Evolutionary conservation across 2,113 vertebrate genomes (phyloP).

Genomic region (Oryzias woworae): DNA sequence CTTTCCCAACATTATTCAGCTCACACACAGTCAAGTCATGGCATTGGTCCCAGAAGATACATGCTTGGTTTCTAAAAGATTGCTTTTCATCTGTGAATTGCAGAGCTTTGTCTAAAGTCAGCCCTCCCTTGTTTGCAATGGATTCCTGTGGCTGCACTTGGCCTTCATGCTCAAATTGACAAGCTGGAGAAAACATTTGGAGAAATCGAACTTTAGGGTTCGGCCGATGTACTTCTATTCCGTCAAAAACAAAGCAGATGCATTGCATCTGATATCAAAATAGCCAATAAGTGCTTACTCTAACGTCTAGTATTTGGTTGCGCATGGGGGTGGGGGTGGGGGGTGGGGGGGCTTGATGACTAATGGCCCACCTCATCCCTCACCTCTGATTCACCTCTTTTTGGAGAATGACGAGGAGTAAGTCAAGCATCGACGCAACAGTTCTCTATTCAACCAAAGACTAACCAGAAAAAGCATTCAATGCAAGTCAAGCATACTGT

Average conservation of each 20-base stretch:
- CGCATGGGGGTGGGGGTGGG: background rate
- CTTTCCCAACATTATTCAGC: constrained; percentile 60
- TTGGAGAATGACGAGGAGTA: background rate
- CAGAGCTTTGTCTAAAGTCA: constrained; percentile 45
- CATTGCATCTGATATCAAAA: constrained; percentile 3
- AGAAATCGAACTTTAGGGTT: constrained; percentile 30
- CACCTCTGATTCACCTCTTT: constrained; percentile 12
- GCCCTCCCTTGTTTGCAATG: constrained; percentile 41
- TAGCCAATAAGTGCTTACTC: constrained; percentile 2
- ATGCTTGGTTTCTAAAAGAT: constrained; percentile 43
- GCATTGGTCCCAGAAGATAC: constrained; percentile 45
- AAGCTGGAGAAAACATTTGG: constrained; percentile 39
- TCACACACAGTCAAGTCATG: constrained; percentile 35
- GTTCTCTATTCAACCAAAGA: constrained; percentile 17
- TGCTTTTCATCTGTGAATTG: constrained; percentile 44
- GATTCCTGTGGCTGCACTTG: constrained; percentile 60
- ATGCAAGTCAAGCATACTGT: no score
- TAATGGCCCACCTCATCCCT: constrained; percentile 18
- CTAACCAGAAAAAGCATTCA: constrained; percentile 1
- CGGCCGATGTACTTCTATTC: constrained; percentile 29
- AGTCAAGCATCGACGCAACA: constrained; percentile 3
- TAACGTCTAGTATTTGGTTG: constrained; percentile 17
- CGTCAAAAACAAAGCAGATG: constrained; percentile 55
- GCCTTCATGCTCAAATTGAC: constrained; percentile 51
- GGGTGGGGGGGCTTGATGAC: constrained; percentile 9